Conservation (phyloP, 2,888 invertebrate species). For the Eupelmus urozonus region DNA sequence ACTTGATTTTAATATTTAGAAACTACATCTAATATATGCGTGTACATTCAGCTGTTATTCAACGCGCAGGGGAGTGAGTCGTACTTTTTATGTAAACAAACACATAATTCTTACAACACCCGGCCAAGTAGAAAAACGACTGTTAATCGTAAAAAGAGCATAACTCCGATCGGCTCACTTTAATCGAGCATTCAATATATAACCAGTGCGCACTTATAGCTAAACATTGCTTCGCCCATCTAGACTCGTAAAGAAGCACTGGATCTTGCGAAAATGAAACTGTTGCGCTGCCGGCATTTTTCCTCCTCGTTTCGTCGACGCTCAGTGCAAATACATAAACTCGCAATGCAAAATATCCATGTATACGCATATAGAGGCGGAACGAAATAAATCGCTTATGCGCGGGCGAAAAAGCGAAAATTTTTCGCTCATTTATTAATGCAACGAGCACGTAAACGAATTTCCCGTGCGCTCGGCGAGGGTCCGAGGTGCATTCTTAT, state of each 20-base stretch:
- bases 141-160: background rate
- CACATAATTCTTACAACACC: no score
- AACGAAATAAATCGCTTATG: slow-evolving; percentile 13
- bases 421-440: slow-evolving; percentile 33
- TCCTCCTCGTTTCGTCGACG: background rate
- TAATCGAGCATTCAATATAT: no score
- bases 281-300: background rate
- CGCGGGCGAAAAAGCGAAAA: background rate
- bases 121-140: background rate
- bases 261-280: no score
- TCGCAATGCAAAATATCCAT: slow-evolving; percentile 1
- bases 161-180: no score
- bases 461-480: slow-evolving; percentile 19
- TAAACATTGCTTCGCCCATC: no score
- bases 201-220: no score
- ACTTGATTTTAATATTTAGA: no score
- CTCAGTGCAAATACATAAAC: background rate
- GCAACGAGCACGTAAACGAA: slow-evolving; percentile 42
- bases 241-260: no score
- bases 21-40: no score
- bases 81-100: no score
- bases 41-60: no score
- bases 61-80: no score
- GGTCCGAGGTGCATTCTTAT: slow-evolving; percentile 31
- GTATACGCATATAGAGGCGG: background rate